phyloP scores from a whole-genome alignment of 2,113 vertebrate species.

The Rhineura floridana region DNA sequence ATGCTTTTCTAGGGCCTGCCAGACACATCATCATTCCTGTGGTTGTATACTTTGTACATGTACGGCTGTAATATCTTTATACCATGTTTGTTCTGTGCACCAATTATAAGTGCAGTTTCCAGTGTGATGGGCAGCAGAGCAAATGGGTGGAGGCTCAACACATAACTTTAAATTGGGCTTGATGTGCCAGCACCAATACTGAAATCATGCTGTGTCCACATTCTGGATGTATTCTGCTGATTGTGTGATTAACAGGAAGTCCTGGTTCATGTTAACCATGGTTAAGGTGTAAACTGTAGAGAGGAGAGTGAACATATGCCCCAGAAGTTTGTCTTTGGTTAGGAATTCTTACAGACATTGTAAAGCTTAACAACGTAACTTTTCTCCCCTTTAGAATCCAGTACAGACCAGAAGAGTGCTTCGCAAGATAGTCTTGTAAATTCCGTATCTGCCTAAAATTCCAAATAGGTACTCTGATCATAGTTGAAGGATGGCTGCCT shows the following conservation, averaged over 20 bases:
- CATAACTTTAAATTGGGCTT: background rate
- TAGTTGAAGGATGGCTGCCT: conserved; percentile 79
- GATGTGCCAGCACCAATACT: background rate
- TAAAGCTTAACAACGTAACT: no score
- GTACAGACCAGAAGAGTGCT: conserved; percentile 51
- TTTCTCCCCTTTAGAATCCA: no score
- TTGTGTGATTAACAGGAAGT: background rate
- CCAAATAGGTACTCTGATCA: conserved; percentile 81
- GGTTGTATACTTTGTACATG: background rate
- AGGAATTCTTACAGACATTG: no score
- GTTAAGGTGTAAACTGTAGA: background rate
- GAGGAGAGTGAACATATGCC: background rate
- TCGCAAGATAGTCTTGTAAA: conserved; percentile 86
- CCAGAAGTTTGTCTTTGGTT: background rate
- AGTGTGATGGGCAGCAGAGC: background rate
- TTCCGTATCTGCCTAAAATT: conserved; percentile 83
- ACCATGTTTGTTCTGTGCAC: background rate
- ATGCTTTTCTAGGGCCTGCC: background rate
- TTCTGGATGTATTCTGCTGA: background rate
- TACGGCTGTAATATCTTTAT: background rate
- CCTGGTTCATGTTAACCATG: background rate
- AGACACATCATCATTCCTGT: background rate
- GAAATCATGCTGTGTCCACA: background rate
- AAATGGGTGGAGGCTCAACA: background rate
- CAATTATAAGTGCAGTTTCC: background rate